phyloP scores from a whole-genome alignment of 1,140 invertebrate species.

The Atta colombica region DNA sequence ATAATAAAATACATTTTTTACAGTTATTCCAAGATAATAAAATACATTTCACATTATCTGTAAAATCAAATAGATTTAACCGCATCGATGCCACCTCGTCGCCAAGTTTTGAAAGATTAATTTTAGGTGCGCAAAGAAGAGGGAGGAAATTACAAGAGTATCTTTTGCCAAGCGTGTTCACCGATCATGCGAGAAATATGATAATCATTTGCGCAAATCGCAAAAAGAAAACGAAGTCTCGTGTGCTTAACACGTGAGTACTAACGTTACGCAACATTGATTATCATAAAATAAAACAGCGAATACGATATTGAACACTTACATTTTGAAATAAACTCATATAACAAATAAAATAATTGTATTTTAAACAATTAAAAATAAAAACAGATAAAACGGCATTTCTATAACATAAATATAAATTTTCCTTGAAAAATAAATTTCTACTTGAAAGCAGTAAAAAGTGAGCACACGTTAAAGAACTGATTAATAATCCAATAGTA shows the following conservation, averaged over 20 bases:
- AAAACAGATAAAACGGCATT: background rate
- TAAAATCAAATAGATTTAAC: background rate
- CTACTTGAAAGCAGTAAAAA: background rate
- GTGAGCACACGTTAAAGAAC: background rate
- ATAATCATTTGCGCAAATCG: background rate
- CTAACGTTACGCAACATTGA: background rate
- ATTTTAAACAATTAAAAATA: background rate
- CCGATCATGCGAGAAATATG: background rate
- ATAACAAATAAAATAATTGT: background rate
- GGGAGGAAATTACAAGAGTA: background rate
- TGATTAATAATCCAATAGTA: background rate
- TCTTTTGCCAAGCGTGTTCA: background rate
- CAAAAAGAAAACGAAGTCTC: slow-evolving; percentile 24
- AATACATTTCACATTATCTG: background rate
- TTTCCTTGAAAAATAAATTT: background rate
- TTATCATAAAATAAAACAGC: background rate
- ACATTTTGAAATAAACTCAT: background rate
- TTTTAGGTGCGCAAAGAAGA: background rate
- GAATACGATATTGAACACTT: background rate
- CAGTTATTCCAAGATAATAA: too few relatives aligned
- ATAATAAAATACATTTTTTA: background rate
- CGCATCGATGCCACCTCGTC: background rate
- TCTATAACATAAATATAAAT: background rate
- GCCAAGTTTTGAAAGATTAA: slow-evolving; percentile 9
- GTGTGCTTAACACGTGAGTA: background rate